Percentiles rank a stretch among this genome's conserved stretches.
Evolutionary conservation across 2,113 vertebrate genomes (phyloP).

Genomic region (Carassius carassius): DNA sequence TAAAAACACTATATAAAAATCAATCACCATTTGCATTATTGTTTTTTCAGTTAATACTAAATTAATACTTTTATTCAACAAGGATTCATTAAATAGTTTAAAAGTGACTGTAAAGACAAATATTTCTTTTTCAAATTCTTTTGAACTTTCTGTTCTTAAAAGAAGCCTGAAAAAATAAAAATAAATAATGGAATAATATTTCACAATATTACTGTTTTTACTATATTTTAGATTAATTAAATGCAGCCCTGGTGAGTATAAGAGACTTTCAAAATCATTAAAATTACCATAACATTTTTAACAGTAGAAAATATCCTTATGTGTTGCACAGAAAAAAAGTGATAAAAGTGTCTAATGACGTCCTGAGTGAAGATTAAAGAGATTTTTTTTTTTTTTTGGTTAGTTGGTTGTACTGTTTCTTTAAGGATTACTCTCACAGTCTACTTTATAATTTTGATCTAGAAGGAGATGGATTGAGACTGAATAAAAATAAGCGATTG

Average conservation of each 20-base stretch:
- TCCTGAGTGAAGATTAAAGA: too few species aligned
- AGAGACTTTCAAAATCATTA: neutral
- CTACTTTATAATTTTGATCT: slow-evolving; percentile 14
- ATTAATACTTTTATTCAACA: neutral
- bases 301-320: neutral
- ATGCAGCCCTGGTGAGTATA: neutral
- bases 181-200: too few species aligned
- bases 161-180: too few species aligned
- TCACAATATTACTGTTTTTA: neutral
- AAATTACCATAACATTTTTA: neutral
- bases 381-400: too few species aligned
- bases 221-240: neutral
- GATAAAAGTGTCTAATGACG: too few species aligned
- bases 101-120: too few species aligned
- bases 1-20: too few species aligned
- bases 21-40: too few species aligned
- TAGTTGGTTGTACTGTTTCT: neutral
- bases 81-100: neutral
- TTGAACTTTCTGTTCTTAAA: too few species aligned
- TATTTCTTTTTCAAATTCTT: too few species aligned
- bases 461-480: neutral
- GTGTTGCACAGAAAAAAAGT: neutral
- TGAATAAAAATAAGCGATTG: neutral
- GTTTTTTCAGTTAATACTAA: too few species aligned
- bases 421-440: neutral